Base-by-base conservation (phyloP, 2,113 vertebrate species). In the Antigone vipio region DNA sequence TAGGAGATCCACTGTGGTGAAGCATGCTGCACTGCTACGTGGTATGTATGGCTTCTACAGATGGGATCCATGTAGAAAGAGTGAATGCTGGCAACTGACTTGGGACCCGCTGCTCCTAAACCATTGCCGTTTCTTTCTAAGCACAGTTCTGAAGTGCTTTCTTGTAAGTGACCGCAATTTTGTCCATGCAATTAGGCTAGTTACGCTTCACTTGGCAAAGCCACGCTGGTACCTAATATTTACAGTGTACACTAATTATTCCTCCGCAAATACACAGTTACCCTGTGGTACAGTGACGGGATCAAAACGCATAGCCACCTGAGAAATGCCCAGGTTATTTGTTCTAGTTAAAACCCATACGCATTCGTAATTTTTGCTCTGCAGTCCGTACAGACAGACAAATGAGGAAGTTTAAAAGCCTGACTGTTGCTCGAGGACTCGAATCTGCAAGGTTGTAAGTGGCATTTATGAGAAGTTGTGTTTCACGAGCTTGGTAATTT, bases 381-480 rank as follows among this genome's bases (percentile, higher is more conserved):
- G 26, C 64, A 81, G 40, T 64, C 79, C 38, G 7, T 71, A 30
- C 35, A 53, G 64, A 75, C 85, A 97, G 69, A 88, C 50, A 93
- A 83, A 94, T 29, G 45, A 35, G 66, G 75, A 75, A 85, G 55
- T 29, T 94, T 50, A 80, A 88, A 63, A 67, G 67, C 73, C 88
- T 64, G 85, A 92, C 32, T 66, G 71, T 52, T 76, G 80, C 93
- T 95, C 11, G 27, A 94, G 89, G 82, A 96, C 85, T 89, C 20
- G 4, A 93, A 80, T 80, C 55, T 89, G 12, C n/a, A 72, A 69
- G 76, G 85, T 60, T 97, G 67, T 34, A 71, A 82, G 88, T 56
- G 77, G 93, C 93, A 96, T 95, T 98, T 94, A 95, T 67, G 73
- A 79, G 88, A 85, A 88, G 74, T 68, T 84, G 95, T 92, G 81